Evolutionary conservation across 2,888 invertebrate genomes (phyloP), one percentile per base, ranked within the genome.

Genomic region (Lamellibrachia columna): DNA sequence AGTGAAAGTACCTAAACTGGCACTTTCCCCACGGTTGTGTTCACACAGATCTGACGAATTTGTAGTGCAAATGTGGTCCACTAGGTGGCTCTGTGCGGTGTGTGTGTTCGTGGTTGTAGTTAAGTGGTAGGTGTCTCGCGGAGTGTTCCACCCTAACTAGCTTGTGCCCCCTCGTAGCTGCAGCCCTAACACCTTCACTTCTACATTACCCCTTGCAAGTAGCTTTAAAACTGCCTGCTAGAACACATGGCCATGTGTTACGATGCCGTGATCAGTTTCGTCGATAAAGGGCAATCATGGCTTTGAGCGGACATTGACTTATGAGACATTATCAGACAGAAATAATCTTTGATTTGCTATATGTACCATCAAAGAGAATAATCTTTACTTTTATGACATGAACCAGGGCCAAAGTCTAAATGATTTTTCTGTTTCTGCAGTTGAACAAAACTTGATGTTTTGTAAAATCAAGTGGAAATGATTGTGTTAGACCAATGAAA

Each of bases 351-450:
- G 22, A 75, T 75, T 75, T 75, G 75, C n/a, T 15, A 75, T 75
- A 75, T 75, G 75, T 75, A 75, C 75, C 75, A 75, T 75, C 75
- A 75, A 75, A 75, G 75, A 75, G 75, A 75, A 75, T 75, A 75
- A 75, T 75, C 75, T 4, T 75, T 1, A 75, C 75, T 75, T 55
- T 55, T 75, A 75, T 22, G n/a, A 6, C 75, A 75, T 22, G n/a
- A 75, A 22, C n/a, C 6, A 75, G 6, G 22, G 6, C n/a, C 1
- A 75, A 40, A 40, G 40, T 4, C 75, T 2, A 15, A 22, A n/a
- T 75, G 22, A 75, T 22, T 11, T n/a, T 75, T 22, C 15, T 75
- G 75, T 75, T 40, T 22, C 75, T 22, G 22, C 15, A 58, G 58
- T 58, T 58, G 58, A 58, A 58, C 58, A 58, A 75, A n/a, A 75